Evolutionary conservation across 2,888 invertebrate genomes (phyloP).

Genomic region (Stegophylla sp.): DNA sequence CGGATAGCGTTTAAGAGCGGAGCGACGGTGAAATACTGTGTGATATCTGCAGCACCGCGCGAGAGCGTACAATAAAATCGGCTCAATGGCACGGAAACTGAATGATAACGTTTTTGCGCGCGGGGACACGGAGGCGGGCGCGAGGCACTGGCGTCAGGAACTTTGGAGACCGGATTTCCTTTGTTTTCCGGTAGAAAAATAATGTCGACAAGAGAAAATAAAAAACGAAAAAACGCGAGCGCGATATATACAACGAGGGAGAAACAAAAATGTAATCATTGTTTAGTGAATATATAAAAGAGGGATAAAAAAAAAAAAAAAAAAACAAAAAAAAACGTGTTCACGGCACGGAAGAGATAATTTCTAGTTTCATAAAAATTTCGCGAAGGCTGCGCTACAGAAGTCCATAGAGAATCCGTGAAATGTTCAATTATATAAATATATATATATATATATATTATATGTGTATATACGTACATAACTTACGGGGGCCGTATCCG

Average conservation of each 20-base stretch:
- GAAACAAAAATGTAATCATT: slow-evolving; percentile 49
- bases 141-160: slow-evolving; percentile 48
- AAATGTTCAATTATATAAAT: slow-evolving; percentile 29
- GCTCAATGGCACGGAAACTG: slow-evolving; percentile 60
- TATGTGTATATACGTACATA: too few species aligned
- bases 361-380: slow-evolving; percentile 45
- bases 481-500: too few species aligned
- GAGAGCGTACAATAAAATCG: slow-evolving; percentile 59
- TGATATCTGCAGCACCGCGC: slow-evolving; percentile 29
- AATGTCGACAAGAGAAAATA: slow-evolving; percentile 40
- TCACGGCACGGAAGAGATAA: slow-evolving; percentile 57
- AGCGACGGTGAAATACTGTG: slow-evolving; percentile 45
- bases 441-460: background rate
- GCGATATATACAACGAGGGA: too few species aligned
- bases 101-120: slow-evolving; percentile 57
- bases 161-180: slow-evolving; percentile 57
- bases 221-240: background rate
- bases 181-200: slow-evolving; percentile 54
- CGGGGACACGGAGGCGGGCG: too few species aligned
- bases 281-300: slow-evolving; percentile 31
- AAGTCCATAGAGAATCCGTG: slow-evolving; percentile 26
- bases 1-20: slow-evolving; percentile 15
- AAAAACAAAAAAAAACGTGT: slow-evolving; percentile 38
- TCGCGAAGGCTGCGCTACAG: background rate
- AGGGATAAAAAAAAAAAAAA: too few species aligned